phyloP scores from a whole-genome alignment of 2,888 invertebrate species.

The Steinernema carpocapsae region DNA sequence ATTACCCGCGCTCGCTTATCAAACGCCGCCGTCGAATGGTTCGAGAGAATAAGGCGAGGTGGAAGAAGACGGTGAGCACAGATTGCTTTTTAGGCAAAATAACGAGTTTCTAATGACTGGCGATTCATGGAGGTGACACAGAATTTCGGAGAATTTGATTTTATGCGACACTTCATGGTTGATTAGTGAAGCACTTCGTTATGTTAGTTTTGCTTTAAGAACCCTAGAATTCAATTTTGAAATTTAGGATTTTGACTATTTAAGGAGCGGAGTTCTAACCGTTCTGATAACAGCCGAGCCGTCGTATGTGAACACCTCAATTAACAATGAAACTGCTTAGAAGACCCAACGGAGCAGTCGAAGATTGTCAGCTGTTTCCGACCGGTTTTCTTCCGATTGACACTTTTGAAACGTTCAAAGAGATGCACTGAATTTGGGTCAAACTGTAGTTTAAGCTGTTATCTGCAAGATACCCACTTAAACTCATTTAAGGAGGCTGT shows the following conservation, averaged over 20 bases:
- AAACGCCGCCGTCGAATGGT: background rate
- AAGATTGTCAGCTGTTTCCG: no score
- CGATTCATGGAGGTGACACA: background rate
- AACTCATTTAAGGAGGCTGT: no score
- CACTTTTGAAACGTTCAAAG: no score
- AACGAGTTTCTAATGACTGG: background rate
- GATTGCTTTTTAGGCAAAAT: constrained; percentile 9
- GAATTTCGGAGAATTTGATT: background rate
- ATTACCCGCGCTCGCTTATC: background rate
- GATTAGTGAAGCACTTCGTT: background rate
- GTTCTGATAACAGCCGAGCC: no score
- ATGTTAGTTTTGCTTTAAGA: background rate
- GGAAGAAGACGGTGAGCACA: background rate
- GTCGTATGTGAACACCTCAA: no score
- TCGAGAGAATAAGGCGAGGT: constrained; percentile 13
- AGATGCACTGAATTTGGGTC: no score
- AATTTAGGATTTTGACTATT: background rate
- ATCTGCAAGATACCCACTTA: no score
- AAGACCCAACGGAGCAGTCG: no score
- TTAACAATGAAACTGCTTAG: no score
- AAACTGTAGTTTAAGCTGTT: no score
- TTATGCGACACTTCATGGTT: background rate
- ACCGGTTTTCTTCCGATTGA: no score
- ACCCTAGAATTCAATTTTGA: background rate
- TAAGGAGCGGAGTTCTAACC: background rate